A percentile compares a stretch with the other conserved stretches of the same genome.
These are phyloP conservation scores for Ranitomeya variabilis DNA, from an alignment of 2,113 vertebrate species.

Conservation along the genomic window DNA sequence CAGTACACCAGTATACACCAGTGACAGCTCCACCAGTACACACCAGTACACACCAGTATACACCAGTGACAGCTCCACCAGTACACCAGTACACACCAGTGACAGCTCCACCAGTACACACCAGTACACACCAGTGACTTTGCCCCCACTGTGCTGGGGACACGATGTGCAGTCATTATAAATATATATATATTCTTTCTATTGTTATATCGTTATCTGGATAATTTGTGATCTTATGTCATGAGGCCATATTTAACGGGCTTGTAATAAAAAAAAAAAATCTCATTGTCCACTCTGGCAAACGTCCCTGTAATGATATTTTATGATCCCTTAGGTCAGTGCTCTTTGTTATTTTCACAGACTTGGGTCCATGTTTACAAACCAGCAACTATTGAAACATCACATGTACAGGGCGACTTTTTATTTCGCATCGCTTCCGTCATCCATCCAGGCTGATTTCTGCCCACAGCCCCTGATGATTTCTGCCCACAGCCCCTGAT, in stretches of 20 bases:
- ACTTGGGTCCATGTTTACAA: neutral
- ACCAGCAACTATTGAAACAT: neutral
- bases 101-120: no score
- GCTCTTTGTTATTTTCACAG: neutral
- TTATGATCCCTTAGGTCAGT: neutral
- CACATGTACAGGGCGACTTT: neutral
- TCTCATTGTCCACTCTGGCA: neutral
- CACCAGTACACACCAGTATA: no score
- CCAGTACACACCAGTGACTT: neutral
- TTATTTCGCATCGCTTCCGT: neutral
- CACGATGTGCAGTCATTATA: no score
- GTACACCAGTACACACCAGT: neutral
- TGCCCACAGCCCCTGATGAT: neutral
- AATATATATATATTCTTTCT: no score
- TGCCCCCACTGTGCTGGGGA: no score
- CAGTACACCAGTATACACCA: no score
- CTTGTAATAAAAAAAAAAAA: neutral
- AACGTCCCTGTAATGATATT: neutral
- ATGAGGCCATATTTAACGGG: neutral
- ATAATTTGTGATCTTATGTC: no score
- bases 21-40: no score
- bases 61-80: no score
- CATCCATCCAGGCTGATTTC: neutral
- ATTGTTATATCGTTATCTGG: no score
- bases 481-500: neutral